phyloP scores from a whole-genome alignment of 2,888 invertebrate genomes.

The Neoitamus cyanurus region DNA sequence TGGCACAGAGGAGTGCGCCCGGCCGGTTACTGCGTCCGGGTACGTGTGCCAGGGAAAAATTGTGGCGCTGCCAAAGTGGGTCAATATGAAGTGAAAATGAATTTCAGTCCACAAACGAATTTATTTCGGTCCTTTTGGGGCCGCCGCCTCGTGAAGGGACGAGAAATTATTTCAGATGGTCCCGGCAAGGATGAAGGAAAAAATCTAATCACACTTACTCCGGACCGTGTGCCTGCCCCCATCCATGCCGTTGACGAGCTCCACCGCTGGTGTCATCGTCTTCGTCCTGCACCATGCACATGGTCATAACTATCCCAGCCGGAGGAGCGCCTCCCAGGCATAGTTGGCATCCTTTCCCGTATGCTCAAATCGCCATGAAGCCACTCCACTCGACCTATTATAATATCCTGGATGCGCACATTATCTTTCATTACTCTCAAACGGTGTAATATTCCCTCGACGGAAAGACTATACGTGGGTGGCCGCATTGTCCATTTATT shows the following conservation, averaged over 20 bases:
- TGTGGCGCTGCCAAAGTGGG: neutral
- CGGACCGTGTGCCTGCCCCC: neutral
- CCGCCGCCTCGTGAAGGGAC: neutral
- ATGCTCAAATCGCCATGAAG: neutral
- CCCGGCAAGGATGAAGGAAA: neutral
- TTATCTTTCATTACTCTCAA: conserved; percentile 18
- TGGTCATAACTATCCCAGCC: neutral
- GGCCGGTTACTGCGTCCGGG: neutral
- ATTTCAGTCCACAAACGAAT: neutral
- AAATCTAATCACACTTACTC: conserved; percentile 1
- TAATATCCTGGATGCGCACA: neutral
- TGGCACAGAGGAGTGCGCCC: neutral
- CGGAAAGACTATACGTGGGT: conserved; percentile 6
- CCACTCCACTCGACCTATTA: neutral
- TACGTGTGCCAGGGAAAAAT: neutral
- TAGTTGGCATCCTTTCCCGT: neutral
- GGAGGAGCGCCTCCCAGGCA: neutral
- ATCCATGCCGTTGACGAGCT: neutral
- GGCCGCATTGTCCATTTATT: conserved; percentile 26
- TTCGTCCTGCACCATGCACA: neutral
- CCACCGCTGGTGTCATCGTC: neutral
- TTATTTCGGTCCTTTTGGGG: neutral
- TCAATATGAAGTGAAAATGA: neutral
- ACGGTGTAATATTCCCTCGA: neutral
- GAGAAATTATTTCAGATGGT: neutral